Conservation (phyloP, 2,113 vertebrate species). For the Mastomys coucha region DNA sequence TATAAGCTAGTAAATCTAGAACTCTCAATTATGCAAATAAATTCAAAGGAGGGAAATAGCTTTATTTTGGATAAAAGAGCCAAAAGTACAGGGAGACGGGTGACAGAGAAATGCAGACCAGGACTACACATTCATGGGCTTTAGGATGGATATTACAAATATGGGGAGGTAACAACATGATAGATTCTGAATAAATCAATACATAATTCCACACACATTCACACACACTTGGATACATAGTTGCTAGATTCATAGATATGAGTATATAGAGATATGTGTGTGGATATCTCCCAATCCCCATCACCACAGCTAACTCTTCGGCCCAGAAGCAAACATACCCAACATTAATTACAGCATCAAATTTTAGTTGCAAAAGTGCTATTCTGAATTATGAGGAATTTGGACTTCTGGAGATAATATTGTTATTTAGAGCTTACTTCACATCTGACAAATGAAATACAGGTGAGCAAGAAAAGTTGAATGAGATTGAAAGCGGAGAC, state of each 20-base stretch:
- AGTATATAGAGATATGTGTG: background rate
- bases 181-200: background rate
- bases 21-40: background rate
- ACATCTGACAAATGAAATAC: slow-evolving; percentile 14
- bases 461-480: background rate
- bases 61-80: background rate
- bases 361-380: background rate
- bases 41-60: background rate
- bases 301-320: background rate
- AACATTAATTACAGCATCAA: background rate
- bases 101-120: background rate
- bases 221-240: background rate
- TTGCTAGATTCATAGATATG: background rate
- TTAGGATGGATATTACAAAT: background rate
- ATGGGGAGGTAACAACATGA: background rate
- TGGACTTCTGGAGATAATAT: background rate
- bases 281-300: background rate
- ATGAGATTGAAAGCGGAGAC: background rate
- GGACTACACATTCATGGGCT: background rate
- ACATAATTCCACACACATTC: background rate
- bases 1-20: background rate
- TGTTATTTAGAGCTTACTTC: background rate
- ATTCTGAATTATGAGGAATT: background rate
- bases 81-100: background rate
- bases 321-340: background rate